These are phyloP conservation scores for Edolisoma coerulescens DNA, from an alignment of 2,113 vertebrate genomes.

Conservation along the genomic window DNA sequence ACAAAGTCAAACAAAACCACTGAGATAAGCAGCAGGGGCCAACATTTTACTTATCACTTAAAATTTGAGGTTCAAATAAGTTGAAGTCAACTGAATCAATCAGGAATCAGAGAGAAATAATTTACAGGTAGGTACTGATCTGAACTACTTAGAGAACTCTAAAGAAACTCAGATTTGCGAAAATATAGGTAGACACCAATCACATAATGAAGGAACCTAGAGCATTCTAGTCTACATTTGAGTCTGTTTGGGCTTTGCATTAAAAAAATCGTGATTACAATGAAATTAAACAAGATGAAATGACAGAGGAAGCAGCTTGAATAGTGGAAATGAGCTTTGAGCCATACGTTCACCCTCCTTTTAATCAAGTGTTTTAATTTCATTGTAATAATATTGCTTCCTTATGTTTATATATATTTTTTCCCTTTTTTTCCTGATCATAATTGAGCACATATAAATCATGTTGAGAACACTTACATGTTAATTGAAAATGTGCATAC, in stretches of 20 bases:
- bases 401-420: neutral
- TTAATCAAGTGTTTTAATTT: neutral
- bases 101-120: neutral
- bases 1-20: neutral
- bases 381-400: neutral
- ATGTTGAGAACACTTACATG: neutral
- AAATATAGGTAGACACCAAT: fast-evolving
- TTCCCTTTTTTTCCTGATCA: neutral
- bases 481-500: neutral
- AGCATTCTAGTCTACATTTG: neutral
- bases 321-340: neutral
- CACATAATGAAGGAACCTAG: neutral
- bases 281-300: neutral
- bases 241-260: neutral
- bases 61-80: neutral
- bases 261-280: neutral
- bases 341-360: neutral
- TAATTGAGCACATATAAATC: neutral
- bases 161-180: neutral
- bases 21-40: neutral
- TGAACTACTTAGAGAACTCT: fast-evolving
- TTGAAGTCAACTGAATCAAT: neutral
- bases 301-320: neutral
- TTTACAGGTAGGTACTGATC: neutral
- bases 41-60: neutral